phyloP scores from a whole-genome alignment of 2,888 invertebrate species.

The Tillus elongatus region DNA sequence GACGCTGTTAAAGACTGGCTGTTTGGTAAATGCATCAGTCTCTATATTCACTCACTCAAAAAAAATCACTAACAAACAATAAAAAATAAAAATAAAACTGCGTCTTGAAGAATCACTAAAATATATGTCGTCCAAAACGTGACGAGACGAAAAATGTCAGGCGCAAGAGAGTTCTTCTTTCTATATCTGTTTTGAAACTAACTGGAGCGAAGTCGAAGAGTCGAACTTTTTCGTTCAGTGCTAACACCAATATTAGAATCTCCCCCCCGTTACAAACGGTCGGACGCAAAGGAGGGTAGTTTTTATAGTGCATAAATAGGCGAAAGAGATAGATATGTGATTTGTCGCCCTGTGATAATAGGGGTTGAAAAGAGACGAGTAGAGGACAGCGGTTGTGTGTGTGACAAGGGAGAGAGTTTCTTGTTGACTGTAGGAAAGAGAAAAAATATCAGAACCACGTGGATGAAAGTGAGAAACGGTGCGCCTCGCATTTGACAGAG shows the following conservation, averaged over 20 bases:
- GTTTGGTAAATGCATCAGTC: slow-evolving; percentile 59
- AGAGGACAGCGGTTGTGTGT: slow-evolving; percentile 7
- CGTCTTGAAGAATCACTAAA: no score
- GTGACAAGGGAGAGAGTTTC: slow-evolving; percentile 26
- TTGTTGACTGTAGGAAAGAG: slow-evolving; percentile 36
- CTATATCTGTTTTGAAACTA: no score
- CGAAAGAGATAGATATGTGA: slow-evolving; percentile 28
- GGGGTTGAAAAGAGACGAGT: slow-evolving; percentile 21
- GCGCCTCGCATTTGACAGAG: slow-evolving; percentile 33
- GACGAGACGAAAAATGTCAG: no score
- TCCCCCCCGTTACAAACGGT: no score
- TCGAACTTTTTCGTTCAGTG: slow-evolving; percentile 40
- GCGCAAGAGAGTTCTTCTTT: no score
- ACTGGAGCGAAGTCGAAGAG: slow-evolving; percentile 19
- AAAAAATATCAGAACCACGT: slow-evolving; percentile 35
- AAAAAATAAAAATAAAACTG: not conserved
- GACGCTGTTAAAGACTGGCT: slow-evolving; percentile 44
- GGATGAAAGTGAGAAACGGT: slow-evolving; percentile 35
- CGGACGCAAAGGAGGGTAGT: slow-evolving; percentile 40
- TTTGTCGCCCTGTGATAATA: slow-evolving; percentile 30
- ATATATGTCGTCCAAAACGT: no score
- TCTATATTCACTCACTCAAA: slow-evolving; percentile 14
- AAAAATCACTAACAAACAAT: not conserved
- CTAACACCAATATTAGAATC: slow-evolving; percentile 37
- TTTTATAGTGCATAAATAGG: slow-evolving; percentile 41